Base-by-base conservation (phyloP, 2,888 invertebrate genomes). In the Amblyjoppa proteus region DNA sequence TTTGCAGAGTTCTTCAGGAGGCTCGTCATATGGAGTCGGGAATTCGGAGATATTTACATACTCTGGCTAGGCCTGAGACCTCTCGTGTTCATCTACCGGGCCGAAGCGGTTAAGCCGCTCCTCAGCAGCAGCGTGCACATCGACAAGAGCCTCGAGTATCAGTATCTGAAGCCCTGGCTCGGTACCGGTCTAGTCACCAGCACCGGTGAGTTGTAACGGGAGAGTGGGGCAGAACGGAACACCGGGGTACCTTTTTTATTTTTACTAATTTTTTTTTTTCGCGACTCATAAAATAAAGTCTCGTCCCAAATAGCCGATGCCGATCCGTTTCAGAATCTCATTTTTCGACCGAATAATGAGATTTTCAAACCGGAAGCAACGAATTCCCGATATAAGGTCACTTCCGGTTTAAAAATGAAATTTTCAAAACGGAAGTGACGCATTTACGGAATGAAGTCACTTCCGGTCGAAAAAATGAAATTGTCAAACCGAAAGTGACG, bases 141-240 rank as follows among this genome's bases (percentile, higher is more conserved):
- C 64, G 92, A 93, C 81, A 94, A 94, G 82, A 94, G 94, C 79
- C 87, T 92, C 28, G 94, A 94, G 80, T 94, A 94, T 81, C 82
- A 90, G 20, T 92, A 92, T 81, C 86, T 94, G 4, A 88, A 90
- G 31, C 92, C 92, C 3, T 94, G 94, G 93, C 90, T 94, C 2
- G 94, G 94, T 3, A 91, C 88, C 25, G 94, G 94, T 20, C 90
- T 94, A 49, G 86, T 94, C 28, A 92, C 92, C 2, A 93, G 93
- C 78, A 88, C 88, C 64, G 94, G 94, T 94, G 84, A 90, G 90
- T 86, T 49, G 16, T 20, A 58, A 11, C 53, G 58, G 49, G 45
- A 38, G 9, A 61, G 45, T 3, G 45, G 13, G 45, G 13, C 13
- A 13, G 20, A n/a, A 53, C 9, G n/a, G 6, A 45, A 45, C 13